Evolutionary conservation across 2,797 vertebrate genomes (phyloP), one percentile per base, ranked within the genome.

Genomic region (Mus caroli): DNA sequence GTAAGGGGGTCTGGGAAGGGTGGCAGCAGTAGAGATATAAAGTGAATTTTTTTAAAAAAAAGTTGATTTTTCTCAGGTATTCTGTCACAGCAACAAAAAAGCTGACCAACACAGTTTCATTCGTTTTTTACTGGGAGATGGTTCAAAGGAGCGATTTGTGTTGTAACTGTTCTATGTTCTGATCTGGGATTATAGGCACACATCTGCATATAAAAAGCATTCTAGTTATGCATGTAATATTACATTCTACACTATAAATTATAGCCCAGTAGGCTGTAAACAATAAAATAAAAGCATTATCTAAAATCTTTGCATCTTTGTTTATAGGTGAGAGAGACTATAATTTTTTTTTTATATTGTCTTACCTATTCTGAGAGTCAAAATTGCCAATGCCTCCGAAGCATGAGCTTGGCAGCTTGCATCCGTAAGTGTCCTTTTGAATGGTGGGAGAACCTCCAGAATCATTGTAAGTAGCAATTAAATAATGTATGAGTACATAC

Each of bases 321-420:
- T 77, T 94, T 34, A 54, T 28, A 77, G 12, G 7, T 73, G 14
- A 90, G 91, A 96, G 15, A 52, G 37, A 28, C 17, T 34, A 19
- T 73, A 40, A 75, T 54, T 92, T 92, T 95, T 94, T 90, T 71
- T 40, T 79, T 90, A 1, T 26, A 26, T 82, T 83, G 75, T 31
- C 46, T 67, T 87, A 12, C n/a, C 58, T 79, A 4, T 9, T 83
- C 82, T 62, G 31, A 24, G 86, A 46, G 84, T 54, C 67, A 84
- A 88, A 24, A 83, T 80, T 67, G 54, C 26, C 69, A 26, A 84
- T 58, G 28, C n/a, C 31, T 96, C 46, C 73, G 89, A 69, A 71
- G 75, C 17, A 46, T 4, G 26, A 79, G 12, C 15, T 88, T n/a
- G 22, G n/a, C 6, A 62, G 6, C 4, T 95, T 95, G 83, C 22